Base-by-base conservation (phyloP, 2,888 invertebrate species). In the Amphipoea oculea region DNA sequence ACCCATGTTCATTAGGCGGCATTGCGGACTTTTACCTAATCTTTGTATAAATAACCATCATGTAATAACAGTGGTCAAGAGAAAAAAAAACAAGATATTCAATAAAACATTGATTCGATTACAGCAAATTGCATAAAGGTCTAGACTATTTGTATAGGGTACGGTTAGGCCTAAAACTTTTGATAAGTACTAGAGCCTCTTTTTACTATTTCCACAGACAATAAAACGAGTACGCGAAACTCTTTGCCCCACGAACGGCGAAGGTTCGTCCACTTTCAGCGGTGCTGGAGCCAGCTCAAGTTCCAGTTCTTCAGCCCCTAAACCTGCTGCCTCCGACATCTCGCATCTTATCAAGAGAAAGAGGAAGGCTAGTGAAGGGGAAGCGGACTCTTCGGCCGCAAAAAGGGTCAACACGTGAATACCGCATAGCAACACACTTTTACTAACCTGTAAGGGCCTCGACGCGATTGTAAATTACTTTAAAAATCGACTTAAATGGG, bases 281-380 rank as follows among this genome's bases (percentile, higher is more conserved):
- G 91, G 91, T 12, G 89, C 91, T 51, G 91, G 90, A 91, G 20
- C 92, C 66, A 91, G 92, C 54, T 89, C 94, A 1, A 89, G 92
- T 45, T 86, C 92, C 73, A 91, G 92, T 65, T 89, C 94, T 0
- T 81, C 95, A 7, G 93, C 95, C 36, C 93, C 97, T 40, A 98
- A 98, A 90, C 98, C 98, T 48, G 98, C 97, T 0, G 98, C 97
- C 0, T 98, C 97, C 17, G 98, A 99, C 92, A 99, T 99, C 85
- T 98, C 98, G 0, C 99, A 99, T 94, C 97, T 99, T 79, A 98
- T 99, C 84, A 98, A 98, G 90, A 96, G 98, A 86, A 99, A 99
- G 94, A 97, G 98, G 88, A 98, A 98, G 94, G 96, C 97, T 1
- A 98, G 98, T 62, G 98, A 98, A 9, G 93, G 97, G 0, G 98